Conservation (phyloP, 2,113 vertebrate genomes). For the Thermophis baileyi region DNA sequence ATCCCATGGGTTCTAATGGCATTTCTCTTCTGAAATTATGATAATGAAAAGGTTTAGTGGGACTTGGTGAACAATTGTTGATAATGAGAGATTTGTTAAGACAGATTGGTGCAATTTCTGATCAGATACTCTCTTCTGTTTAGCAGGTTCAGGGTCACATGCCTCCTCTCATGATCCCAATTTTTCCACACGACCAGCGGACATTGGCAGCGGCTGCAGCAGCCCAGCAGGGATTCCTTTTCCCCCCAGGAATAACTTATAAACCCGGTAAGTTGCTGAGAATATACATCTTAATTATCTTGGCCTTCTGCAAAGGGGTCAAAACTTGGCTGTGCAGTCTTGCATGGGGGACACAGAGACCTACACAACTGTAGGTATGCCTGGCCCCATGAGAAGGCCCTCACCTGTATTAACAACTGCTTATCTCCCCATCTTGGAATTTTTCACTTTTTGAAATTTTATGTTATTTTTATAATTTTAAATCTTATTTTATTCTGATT, state of each 20-base stretch:
- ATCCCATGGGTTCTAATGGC: constrained; percentile 72
- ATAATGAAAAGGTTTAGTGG: constrained; percentile 62
- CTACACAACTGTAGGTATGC: background rate
- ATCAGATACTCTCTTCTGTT: constrained; percentile 82
- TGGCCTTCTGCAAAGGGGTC: background rate
- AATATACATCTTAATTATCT: constrained; percentile 26
- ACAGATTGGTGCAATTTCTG: constrained; percentile 75
- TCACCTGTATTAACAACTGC: background rate
- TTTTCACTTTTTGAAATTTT: background rate
- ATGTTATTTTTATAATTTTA: background rate
- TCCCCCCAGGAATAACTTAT: constrained; percentile 98
- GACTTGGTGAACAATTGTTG: constrained; percentile 72
- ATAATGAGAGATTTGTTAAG: constrained; percentile 80
- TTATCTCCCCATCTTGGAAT: background rate
- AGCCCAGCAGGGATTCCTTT: constrained; percentile 99
- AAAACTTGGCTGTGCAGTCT: background rate
- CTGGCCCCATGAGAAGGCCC: background rate
- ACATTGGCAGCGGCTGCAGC: constrained; percentile 97
- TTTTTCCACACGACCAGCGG: constrained; percentile 99
- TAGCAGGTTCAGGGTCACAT: constrained; percentile 99
- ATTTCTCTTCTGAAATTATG: constrained; percentile 69
- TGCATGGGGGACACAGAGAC: background rate
- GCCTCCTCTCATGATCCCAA: constrained; percentile 99
- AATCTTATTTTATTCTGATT: background rate
- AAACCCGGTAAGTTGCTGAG: constrained; percentile 90